A percentile compares a stretch with the other conserved stretches of the same genome.
phyloP scores from a whole-genome alignment of 2,888 invertebrate genomes.

The Pherbina coryleti region DNA sequence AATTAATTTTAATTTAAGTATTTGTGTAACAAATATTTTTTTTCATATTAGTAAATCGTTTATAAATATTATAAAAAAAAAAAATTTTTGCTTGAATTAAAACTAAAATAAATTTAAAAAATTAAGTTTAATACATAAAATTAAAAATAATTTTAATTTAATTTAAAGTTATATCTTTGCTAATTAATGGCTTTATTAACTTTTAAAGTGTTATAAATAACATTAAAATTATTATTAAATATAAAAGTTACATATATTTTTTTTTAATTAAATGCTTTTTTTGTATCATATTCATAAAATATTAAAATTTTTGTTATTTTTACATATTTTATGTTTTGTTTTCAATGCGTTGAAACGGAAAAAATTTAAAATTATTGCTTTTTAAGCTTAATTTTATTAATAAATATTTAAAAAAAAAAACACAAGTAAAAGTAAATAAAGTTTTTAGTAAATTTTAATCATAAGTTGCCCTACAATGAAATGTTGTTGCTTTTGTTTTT shows the following conservation, averaged over 20 bases:
- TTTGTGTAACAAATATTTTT: too few species aligned
- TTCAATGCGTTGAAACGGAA: not conserved
- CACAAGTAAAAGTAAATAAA: not conserved
- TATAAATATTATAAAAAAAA: too few species aligned
- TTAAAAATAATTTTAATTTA: not conserved
- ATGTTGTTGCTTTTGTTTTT: conserved; percentile 11
- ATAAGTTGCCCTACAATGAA: not conserved
- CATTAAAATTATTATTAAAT: too few species aligned
- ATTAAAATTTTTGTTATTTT: not conserved
- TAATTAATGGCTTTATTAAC: not conserved
- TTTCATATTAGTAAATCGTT: too few species aligned
- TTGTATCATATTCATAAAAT: not conserved
- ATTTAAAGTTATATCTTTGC: not conserved
- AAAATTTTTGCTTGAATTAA: too few species aligned
- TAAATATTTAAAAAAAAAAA: too few species aligned
- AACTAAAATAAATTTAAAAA: too few species aligned
- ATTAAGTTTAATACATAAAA: too few species aligned
- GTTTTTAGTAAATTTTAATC: conserved; percentile 17
- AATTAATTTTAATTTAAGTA: too few species aligned
- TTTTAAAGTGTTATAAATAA: not conserved
- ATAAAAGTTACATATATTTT: not conserved
- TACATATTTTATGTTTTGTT: not conserved
- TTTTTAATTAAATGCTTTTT: not conserved
- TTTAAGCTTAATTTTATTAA: too few species aligned
- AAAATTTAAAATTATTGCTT: not conserved